Conservation (phyloP, 2,113 vertebrate genomes). For the Mustelus asterias region DNA sequence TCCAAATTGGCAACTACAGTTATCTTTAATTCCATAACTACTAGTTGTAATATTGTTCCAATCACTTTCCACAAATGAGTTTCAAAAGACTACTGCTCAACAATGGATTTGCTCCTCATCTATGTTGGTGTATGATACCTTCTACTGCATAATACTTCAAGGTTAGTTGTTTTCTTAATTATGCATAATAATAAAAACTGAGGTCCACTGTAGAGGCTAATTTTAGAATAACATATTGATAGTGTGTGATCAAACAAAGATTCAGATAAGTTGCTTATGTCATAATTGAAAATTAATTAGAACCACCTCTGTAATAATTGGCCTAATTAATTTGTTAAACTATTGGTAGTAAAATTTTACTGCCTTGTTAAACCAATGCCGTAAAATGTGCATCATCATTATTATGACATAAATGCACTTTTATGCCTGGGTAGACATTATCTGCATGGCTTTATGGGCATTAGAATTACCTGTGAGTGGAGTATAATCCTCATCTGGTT, state of each 20-base stretch:
- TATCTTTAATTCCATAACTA: not conserved
- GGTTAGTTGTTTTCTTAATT: conserved; percentile 1
- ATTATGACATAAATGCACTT: conserved; percentile 9
- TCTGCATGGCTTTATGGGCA: not conserved
- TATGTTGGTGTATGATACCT: not conserved
- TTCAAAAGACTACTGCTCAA: not conserved
- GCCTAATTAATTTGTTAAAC: conserved; percentile 26
- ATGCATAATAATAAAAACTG: not conserved
- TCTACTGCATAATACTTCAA: not conserved
- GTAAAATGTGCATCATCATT: conserved; percentile 30
- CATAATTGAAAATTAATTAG: conserved; percentile 25
- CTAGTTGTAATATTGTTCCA: not conserved
- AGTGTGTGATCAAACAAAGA: not conserved
- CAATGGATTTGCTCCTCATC: not conserved
- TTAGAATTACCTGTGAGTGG: not conserved
- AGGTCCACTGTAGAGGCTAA: not conserved
- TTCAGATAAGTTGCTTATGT: not conserved
- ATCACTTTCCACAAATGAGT: not conserved
- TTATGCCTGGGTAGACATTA: not conserved
- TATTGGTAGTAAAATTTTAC: conserved; percentile 25
- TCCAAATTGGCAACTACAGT: not conserved
- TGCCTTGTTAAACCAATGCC: not conserved
- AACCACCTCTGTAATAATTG: conserved; percentile 12
- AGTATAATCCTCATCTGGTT: not conserved
- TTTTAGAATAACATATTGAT: conserved; percentile 14